A percentile compares a stretch with the other conserved stretches of the same genome.
These are phyloP conservation scores for Diglossa cyanea DNA, from an alignment of 2,797 vertebrate genomes.

Conservation along the genomic window DNA sequence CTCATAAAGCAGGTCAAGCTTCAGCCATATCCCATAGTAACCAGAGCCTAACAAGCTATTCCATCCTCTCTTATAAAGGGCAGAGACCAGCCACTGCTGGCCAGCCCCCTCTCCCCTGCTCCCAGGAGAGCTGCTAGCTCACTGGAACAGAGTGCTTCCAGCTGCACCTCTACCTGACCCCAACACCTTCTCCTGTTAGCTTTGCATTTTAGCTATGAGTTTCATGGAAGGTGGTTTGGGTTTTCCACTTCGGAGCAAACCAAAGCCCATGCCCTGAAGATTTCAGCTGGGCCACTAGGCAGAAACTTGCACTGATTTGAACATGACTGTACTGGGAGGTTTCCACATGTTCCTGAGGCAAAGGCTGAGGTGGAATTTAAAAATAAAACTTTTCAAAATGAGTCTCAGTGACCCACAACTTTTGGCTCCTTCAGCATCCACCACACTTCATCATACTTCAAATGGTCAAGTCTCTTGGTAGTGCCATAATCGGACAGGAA, in stretches of 20 bases:
- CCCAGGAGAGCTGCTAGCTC: not conserved
- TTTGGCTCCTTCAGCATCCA: constrained; percentile 30
- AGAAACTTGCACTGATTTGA: not conserved
- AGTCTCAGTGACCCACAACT: not conserved
- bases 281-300: not conserved
- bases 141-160: constrained; percentile 22
- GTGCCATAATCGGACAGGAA: not conserved
- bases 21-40: constrained; percentile 29
- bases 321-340: constrained; percentile 12
- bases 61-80: not conserved
- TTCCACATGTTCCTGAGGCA: not conserved
- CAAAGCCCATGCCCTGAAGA: not conserved
- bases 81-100: not conserved
- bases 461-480: not conserved
- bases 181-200: constrained; percentile 26
- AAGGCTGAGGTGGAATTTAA: constrained; percentile 2
- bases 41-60: constrained; percentile 12
- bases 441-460: constrained; percentile 42
- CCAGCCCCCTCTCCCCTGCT: not conserved
- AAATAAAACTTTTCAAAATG: constrained; percentile 21
- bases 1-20: constrained; percentile 38
- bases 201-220: not conserved
- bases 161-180: constrained; percentile 44
- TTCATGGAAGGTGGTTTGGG: not conserved
- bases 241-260: not conserved